Evolutionary conservation across 2,113 vertebrate genomes (phyloP).

Genomic region (Oryzias melastigma): DNA sequence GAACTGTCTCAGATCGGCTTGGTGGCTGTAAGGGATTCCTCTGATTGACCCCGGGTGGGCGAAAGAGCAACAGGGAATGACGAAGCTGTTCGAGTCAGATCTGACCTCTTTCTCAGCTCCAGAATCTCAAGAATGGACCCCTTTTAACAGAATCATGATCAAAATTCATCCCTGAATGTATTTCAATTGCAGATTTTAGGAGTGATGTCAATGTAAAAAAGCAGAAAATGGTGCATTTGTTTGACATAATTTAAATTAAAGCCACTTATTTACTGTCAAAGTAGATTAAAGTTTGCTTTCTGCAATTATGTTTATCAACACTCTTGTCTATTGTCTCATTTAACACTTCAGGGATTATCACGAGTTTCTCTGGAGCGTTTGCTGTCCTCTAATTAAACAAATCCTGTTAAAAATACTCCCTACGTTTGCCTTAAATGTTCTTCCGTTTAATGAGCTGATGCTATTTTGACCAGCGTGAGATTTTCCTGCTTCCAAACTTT

Average conservation of each 20-base stretch:
- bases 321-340: slow-evolving; percentile 14
- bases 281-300: no score
- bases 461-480: slow-evolving; percentile 1
- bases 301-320: neutral
- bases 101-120: slow-evolving; percentile 49
- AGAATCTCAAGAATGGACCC: slow-evolving; percentile 35
- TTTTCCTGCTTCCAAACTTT: slow-evolving; percentile 29
- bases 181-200: slow-evolving; percentile 21
- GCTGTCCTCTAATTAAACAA: slow-evolving; percentile 1
- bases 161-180: slow-evolving; percentile 26
- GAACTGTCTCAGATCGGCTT: slow-evolving; percentile 59
- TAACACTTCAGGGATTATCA: neutral
- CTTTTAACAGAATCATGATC: slow-evolving; percentile 25
- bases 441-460: slow-evolving; percentile 15
- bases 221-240: slow-evolving; percentile 4
- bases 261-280: no score
- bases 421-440: neutral
- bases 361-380: slow-evolving; percentile 4
- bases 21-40: slow-evolving; percentile 57
- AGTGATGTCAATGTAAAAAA: neutral
- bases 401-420: no score
- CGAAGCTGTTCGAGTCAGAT: slow-evolving; percentile 40
- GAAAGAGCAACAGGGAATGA: slow-evolving; percentile 33
- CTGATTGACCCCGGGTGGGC: slow-evolving; percentile 49
- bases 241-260: slow-evolving; percentile 6